Evolutionary conservation across 2,797 vertebrate species (phyloP).

Genomic region (Notolabrus celidotus): DNA sequence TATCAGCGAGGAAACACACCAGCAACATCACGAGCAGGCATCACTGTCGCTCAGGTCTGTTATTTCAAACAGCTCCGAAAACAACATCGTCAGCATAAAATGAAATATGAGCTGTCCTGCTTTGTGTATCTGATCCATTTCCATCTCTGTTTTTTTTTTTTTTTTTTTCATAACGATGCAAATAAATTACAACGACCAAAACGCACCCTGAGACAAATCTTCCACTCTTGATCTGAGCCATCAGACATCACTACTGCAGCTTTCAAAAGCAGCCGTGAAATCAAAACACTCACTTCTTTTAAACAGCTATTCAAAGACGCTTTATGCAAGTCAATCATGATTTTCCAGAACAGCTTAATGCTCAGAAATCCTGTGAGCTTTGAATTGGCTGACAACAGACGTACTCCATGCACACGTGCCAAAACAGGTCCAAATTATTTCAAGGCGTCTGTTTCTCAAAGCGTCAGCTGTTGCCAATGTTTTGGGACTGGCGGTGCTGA

Average conservation of each 20-base stretch:
- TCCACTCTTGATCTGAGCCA: constrained; percentile 1
- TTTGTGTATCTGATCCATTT: constrained; percentile 63
- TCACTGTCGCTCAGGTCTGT: constrained; percentile 39
- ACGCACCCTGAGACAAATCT: constrained; percentile 65
- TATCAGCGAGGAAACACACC: constrained; percentile 62
- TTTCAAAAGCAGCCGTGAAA: constrained; percentile 33
- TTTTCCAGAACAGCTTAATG: constrained; percentile 56
- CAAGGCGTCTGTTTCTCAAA: constrained; percentile 8
- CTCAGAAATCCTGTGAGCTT: constrained; percentile 50
- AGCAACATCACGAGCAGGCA: constrained; percentile 45
- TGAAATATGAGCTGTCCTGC: constrained; percentile 45
- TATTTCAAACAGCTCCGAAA: constrained; percentile 61
- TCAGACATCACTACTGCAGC: constrained; percentile 14
- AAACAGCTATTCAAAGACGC: constrained; percentile 41
- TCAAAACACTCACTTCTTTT: constrained; percentile 18
- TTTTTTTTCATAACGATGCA: constrained; percentile 56
- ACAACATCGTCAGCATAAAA: constrained; percentile 15
- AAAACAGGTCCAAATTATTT: constrained; percentile 17
- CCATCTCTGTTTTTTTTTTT: constrained; percentile 41
- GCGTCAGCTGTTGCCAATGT: neutral
- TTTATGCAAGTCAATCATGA: constrained; percentile 44
- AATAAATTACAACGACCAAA: constrained; percentile 62
- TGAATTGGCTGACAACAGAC: constrained; percentile 42
- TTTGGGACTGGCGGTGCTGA: neutral
- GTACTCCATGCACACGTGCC: neutral